Evolutionary conservation across 1,140 invertebrate genomes (phyloP).

Genomic region (Stegodyphus dumicola): DNA sequence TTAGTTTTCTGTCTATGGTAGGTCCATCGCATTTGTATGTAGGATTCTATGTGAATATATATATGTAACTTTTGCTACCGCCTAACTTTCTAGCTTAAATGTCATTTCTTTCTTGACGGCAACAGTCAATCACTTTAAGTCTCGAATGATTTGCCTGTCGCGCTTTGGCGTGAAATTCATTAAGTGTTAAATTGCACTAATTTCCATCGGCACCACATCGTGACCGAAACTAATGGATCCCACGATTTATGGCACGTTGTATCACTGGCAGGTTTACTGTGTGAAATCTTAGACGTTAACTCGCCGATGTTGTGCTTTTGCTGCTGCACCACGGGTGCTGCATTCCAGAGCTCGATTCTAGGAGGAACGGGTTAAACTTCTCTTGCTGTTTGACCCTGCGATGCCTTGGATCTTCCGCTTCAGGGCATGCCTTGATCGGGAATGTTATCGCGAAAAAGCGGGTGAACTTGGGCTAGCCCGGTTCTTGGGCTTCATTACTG

Average conservation of each 20-base stretch:
- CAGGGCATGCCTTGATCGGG: constrained; percentile 4
- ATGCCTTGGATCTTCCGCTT: neutral
- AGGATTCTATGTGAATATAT: too few relatives aligned
- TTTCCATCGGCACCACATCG: neutral
- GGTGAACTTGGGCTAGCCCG: neutral
- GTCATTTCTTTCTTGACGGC: too few relatives aligned
- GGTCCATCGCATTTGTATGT: too few relatives aligned
- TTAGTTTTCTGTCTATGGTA: too few relatives aligned
- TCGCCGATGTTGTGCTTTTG: neutral
- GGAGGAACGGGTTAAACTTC: constrained; percentile 50
- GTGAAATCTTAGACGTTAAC: neutral
- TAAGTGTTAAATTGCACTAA: neutral
- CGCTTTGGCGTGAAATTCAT: too few relatives aligned
- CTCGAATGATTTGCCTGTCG: too few relatives aligned
- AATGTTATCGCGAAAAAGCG: constrained; percentile 16
- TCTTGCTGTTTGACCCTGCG: constrained; percentile 42
- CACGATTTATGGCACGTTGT: constrained; percentile 5
- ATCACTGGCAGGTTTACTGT: too few relatives aligned
- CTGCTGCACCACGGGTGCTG: neutral
- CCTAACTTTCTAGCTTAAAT: too few relatives aligned
- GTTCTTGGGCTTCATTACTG: too few relatives aligned
- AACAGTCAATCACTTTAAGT: too few relatives aligned
- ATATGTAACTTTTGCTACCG: too few relatives aligned
- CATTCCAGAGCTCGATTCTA: constrained; percentile 15
- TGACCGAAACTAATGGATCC: constrained; percentile 40